These are phyloP conservation scores for Idaea biselata DNA, from an alignment of 2,888 invertebrate genomes.

Conservation along the genomic window DNA sequence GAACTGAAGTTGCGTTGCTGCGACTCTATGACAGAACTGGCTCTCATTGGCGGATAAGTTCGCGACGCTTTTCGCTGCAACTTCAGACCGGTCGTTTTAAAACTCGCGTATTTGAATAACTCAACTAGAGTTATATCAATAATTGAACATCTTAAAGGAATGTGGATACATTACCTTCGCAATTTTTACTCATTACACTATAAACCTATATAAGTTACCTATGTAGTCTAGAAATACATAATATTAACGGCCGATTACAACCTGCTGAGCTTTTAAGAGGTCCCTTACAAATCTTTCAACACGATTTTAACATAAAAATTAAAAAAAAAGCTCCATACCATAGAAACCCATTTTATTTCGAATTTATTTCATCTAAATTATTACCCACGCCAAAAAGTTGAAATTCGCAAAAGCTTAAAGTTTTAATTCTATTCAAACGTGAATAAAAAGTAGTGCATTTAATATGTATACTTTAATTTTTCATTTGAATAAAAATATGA, in stretches of 20 bases:
- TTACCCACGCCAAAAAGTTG: too few species aligned
- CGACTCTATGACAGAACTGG: neutral
- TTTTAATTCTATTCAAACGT: too few species aligned
- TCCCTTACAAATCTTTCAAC: neutral
- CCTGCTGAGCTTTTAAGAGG: conserved; percentile 47
- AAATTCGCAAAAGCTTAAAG: too few species aligned
- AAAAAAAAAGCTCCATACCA: neutral
- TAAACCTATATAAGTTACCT: conserved; percentile 50
- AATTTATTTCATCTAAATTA: too few species aligned
- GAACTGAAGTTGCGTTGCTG: neutral
- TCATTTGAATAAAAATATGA: too few species aligned
- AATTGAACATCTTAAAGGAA: conserved; percentile 67
- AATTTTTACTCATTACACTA: conserved; percentile 47
- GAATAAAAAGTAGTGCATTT: too few species aligned
- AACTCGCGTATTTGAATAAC: conserved; percentile 31
- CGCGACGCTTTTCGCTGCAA: neutral
- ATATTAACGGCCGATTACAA: conserved; percentile 42
- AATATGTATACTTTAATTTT: too few species aligned
- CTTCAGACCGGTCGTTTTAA: neutral
- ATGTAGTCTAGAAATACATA: conserved; percentile 57
- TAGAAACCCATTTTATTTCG: too few species aligned
- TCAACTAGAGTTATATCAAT: conserved; percentile 37
- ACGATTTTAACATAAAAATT: neutral
- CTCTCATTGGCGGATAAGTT: neutral
- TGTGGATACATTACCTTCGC: conserved; percentile 67